Percentiles rank a stretch among this genome's conserved stretches.
phyloP scores from a whole-genome alignment of 2,888 invertebrate genomes.

The Polyploca ridens region DNA sequence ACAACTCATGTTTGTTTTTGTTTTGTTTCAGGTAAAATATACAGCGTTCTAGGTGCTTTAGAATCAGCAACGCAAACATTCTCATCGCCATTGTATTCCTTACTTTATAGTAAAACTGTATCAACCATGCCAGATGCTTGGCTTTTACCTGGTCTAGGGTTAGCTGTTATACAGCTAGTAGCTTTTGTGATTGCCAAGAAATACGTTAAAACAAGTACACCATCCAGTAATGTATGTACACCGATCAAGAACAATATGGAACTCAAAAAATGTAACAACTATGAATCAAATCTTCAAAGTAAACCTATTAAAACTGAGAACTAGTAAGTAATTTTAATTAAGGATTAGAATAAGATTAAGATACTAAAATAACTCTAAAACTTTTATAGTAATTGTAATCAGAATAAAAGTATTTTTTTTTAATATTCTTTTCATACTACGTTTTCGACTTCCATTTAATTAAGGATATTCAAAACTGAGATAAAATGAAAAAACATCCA shows the following conservation, averaged over 20 bases:
- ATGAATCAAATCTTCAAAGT: conserved; percentile 18
- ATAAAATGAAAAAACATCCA: too few relatives aligned
- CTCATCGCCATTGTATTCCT: conserved; percentile 71
- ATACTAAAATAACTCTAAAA: background rate
- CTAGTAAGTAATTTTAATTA: background rate
- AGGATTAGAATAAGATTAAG: background rate
- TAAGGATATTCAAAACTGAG: too few relatives aligned
- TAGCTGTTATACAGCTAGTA: conserved; percentile 63
- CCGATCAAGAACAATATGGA: conserved; percentile 23
- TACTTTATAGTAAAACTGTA: conserved; percentile 74
- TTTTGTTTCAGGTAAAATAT: conserved; percentile 75
- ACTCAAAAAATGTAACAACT: conserved; percentile 31
- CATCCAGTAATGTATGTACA: conserved; percentile 24
- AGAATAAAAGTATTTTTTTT: background rate
- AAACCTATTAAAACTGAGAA: background rate
- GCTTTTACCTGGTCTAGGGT: conserved; percentile 66
- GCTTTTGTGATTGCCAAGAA: conserved; percentile 63
- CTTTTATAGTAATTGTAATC: background rate
- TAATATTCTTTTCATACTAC: background rate
- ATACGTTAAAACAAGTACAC: conserved; percentile 29
- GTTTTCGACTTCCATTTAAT: too few relatives aligned
- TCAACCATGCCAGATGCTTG: conserved; percentile 70
- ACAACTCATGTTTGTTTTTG: background rate
- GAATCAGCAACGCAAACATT: conserved; percentile 77
- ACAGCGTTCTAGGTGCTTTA: conserved; percentile 75